Percentiles rank a stretch among this genome's conserved stretches.
These are phyloP conservation scores for Nymphalis c-album DNA, from an alignment of 2,888 invertebrate species.

Conservation along the genomic window DNA sequence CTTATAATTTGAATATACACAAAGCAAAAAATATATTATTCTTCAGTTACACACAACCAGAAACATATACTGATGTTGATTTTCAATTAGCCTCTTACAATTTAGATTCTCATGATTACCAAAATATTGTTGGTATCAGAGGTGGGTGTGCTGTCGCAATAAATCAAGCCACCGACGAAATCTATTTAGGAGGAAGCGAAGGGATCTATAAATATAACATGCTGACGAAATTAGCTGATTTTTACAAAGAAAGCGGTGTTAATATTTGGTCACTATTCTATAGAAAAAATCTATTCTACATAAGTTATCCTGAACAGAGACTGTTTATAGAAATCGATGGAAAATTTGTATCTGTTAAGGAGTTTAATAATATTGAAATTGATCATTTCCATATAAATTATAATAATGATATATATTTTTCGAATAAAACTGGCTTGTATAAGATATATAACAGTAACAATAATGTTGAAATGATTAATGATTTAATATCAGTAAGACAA, in stretches of 20 bases:
- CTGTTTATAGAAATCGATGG: conserved; percentile 58
- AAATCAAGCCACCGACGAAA: conserved; percentile 55
- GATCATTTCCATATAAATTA: conserved; percentile 56
- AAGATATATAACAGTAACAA: conserved; percentile 52
- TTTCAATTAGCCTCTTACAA: conserved; percentile 58
- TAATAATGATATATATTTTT: conserved; percentile 52
- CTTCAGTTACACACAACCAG: conserved; percentile 57
- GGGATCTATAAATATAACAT: conserved; percentile 66
- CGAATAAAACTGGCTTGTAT: conserved; percentile 61
- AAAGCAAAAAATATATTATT: conserved; percentile 56
- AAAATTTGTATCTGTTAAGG: conserved; percentile 55
- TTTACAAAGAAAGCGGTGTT: conserved; percentile 56
- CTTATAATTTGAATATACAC: conserved; percentile 58
- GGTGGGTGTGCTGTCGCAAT: conserved; percentile 63
- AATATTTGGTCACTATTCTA: conserved; percentile 63
- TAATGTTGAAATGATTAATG: conserved; percentile 45
- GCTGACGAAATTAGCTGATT: conserved; percentile 57
- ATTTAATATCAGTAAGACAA: conserved; percentile 56
- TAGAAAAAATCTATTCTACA: conserved; percentile 59
- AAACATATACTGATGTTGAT: conserved; percentile 57
- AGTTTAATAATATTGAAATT: conserved; percentile 59
- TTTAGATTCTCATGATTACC: conserved; percentile 52
- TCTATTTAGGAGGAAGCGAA: conserved; percentile 64
- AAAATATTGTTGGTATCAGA: conserved; percentile 55
- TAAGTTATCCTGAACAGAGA: conserved; percentile 64